A percentile compares a stretch with the other conserved stretches of the same genome.
Evolutionary conservation across 2,113 vertebrate genomes (phyloP).

Genomic region (Isichthys henryi): DNA sequence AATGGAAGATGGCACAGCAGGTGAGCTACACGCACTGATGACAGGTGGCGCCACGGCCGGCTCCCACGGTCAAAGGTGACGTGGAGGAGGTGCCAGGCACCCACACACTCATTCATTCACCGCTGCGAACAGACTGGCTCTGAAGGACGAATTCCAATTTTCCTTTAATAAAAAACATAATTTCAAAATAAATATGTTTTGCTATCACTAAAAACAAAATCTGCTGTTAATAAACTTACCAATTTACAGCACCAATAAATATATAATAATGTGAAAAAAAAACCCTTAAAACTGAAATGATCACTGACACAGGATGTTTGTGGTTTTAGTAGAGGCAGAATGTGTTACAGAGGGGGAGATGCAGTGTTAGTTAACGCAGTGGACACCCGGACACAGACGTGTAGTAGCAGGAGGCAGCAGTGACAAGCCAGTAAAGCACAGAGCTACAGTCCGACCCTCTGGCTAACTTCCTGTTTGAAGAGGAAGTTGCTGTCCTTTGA

Average conservation of each 20-base stretch:
- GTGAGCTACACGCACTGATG: not conserved
- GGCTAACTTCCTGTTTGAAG: not conserved
- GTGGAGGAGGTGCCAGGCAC: not conserved
- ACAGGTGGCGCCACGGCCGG: not conserved
- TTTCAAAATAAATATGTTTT: slow-evolving; percentile 74
- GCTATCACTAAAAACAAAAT: slow-evolving; percentile 59
- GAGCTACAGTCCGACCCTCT: not conserved
- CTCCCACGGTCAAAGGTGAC: not conserved
- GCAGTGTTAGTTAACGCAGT: not conserved
- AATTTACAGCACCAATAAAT: slow-evolving; percentile 47
- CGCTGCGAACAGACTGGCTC: not conserved
- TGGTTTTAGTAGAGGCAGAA: slow-evolving; percentile 15
- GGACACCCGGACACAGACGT: not conserved
- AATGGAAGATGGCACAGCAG: not conserved
- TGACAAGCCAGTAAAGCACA: not conserved
- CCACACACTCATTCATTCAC: not conserved
- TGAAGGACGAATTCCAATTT: slow-evolving; percentile 50
- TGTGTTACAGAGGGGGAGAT: not conserved
- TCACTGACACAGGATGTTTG: slow-evolving; percentile 10
- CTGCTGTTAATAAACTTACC: slow-evolving; percentile 56
- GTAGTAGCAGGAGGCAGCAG: not conserved
- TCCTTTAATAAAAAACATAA: slow-evolving; percentile 69
- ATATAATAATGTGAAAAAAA: slow-evolving; percentile 34
- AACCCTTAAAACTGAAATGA: slow-evolving; percentile 23
- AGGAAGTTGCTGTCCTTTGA: not conserved